Percentiles rank a stretch among this genome's conserved stretches.
Conservation (phyloP, 1,140 invertebrate species). For the Proctacanthus coquilletti region DNA sequence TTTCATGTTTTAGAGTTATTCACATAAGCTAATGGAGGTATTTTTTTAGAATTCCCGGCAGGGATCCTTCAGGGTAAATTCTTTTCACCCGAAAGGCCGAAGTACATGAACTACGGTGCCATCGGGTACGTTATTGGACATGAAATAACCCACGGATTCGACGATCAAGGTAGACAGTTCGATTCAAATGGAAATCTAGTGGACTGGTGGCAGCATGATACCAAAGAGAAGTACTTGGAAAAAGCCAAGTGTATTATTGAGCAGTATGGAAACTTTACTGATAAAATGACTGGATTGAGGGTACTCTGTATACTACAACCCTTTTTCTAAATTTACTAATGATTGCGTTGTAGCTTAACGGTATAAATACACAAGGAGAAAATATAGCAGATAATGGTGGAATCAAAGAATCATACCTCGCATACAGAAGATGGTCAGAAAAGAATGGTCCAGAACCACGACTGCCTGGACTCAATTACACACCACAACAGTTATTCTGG, state of each 20-base stretch:
- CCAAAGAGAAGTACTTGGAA: conserved; percentile 57
- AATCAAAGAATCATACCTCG: conserved; percentile 71
- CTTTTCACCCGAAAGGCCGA: conserved; percentile 66
- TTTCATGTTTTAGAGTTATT: neutral
- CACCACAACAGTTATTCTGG: conserved; percentile 58
- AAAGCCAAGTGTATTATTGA: conserved; percentile 73
- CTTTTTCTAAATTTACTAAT: conserved; percentile 4
- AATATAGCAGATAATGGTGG: conserved; percentile 87
- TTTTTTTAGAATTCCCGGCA: conserved; percentile 61
- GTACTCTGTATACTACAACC: too few species aligned
- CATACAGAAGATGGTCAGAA: conserved; percentile 55
- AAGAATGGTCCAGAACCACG: conserved; percentile 44
- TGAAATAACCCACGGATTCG: conserved; percentile 88
- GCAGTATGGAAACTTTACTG: conserved; percentile 74
- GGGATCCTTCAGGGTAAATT: conserved; percentile 82
- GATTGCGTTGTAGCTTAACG: conserved; percentile 50
- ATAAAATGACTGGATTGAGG: conserved; percentile 48
- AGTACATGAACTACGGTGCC: conserved; percentile 83
- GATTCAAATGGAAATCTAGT: conserved; percentile 75
- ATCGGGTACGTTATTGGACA: conserved; percentile 88
- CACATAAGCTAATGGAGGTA: too few species aligned
- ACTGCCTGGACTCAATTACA: conserved; percentile 50
- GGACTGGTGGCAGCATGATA: conserved; percentile 69
- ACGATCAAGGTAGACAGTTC: conserved; percentile 79
- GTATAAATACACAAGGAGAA: conserved; percentile 78